Conservation (phyloP, 2,888 invertebrate species). For the Craniophora ligustri region DNA sequence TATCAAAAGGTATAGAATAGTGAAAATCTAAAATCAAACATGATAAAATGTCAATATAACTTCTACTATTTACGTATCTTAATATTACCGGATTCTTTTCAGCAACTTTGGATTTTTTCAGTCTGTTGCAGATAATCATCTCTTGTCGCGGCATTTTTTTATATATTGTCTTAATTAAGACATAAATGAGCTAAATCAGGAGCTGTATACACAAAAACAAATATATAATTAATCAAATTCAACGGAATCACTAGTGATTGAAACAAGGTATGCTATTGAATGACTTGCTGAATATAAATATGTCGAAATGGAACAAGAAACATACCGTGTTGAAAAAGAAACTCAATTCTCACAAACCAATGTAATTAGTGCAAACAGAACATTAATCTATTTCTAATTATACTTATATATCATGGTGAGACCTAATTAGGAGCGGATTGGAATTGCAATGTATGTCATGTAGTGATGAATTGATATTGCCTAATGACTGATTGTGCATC, state of each 20-base stretch:
- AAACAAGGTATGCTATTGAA: constrained; percentile 9
- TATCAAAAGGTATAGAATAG: too few relatives aligned
- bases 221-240: constrained; percentile 6
- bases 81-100: too few relatives aligned
- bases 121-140: too few relatives aligned
- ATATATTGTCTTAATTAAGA: too few relatives aligned
- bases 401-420: too few relatives aligned
- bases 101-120: too few relatives aligned
- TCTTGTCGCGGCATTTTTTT: too few relatives aligned
- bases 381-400: constrained; percentile 31
- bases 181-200: constrained; percentile 16
- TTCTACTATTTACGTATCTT: too few relatives aligned
- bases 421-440: neutral
- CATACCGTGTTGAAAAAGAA: constrained; percentile 6
- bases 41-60: too few relatives aligned
- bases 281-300: constrained; percentile 34
- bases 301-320: constrained; percentile 38
- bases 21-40: too few relatives aligned
- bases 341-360: constrained; percentile 18
- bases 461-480: constrained; percentile 5
- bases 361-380: constrained; percentile 21
- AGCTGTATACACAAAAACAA: constrained; percentile 20
- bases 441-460: neutral
- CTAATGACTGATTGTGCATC: neutral
- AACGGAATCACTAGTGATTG: constrained; percentile 4